These are phyloP conservation scores for Morphnarchus princeps DNA, from an alignment of 2,113 vertebrate species.

Conservation along the genomic window DNA sequence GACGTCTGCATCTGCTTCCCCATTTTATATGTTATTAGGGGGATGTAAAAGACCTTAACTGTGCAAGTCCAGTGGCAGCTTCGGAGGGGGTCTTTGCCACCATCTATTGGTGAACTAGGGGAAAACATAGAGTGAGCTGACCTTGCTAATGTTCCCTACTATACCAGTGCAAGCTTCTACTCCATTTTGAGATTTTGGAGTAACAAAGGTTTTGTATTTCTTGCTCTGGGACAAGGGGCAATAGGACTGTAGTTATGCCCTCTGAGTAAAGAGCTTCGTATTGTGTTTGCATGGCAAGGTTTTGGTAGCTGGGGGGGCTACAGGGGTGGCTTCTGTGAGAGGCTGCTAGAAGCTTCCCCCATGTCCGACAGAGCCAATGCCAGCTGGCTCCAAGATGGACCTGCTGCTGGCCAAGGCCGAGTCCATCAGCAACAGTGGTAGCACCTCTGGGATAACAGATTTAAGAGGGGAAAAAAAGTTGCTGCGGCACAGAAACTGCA, in stretches of 20 bases:
- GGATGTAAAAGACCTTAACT: background rate
- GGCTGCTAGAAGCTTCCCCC: no score
- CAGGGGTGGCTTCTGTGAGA: no score
- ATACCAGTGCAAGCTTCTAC: background rate
- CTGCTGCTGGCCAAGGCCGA: no score
- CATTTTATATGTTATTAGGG: background rate
- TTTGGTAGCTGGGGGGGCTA: no score
- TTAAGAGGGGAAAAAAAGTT: no score
- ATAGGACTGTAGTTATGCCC: background rate
- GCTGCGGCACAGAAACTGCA: no score
- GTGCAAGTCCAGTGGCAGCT: background rate
- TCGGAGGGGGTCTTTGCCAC: slow-evolving; percentile 49
- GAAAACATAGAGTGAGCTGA: slow-evolving; percentile 18
- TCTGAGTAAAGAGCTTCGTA: background rate
- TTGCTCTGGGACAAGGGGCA: background rate
- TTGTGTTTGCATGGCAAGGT: no score
- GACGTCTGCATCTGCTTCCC: background rate
- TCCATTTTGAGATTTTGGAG: background rate
- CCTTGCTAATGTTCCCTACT: background rate
- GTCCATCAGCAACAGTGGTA: no score
- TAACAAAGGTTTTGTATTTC: background rate
- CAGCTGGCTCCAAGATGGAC: no score
- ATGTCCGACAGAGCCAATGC: no score
- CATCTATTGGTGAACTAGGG: slow-evolving; percentile 44
- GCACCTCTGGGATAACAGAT: no score